Conservation (phyloP, 2,888 invertebrate species). For the Morpho achilles region DNA sequence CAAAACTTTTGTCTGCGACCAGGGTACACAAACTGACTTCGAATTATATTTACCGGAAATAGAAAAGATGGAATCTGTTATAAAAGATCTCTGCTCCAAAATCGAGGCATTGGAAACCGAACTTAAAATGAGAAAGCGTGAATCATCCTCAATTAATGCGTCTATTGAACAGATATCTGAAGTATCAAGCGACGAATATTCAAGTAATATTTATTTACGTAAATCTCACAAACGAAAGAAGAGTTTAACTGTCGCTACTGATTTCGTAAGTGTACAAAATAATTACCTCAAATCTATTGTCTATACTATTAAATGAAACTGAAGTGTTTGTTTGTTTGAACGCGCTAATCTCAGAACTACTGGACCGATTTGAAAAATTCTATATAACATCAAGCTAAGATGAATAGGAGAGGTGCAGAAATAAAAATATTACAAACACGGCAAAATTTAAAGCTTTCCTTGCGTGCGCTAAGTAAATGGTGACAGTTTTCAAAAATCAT, state of each 20-base stretch:
- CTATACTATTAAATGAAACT: no score
- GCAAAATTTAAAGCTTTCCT: no score
- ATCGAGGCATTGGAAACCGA: slow-evolving; percentile 37
- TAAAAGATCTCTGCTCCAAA: slow-evolving; percentile 34
- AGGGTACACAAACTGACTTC: slow-evolving; percentile 41
- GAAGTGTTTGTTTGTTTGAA: no score
- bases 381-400: no score
- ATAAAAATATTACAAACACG: no score
- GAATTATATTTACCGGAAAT: slow-evolving; percentile 34
- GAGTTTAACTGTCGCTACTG: slow-evolving; percentile 13
- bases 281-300: no score
- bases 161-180: slow-evolving; percentile 18
- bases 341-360: no score
- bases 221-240: slow-evolving; percentile 24
- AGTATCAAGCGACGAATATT: slow-evolving; percentile 20
- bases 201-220: not conserved
- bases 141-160: slow-evolving; percentile 11
- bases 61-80: slow-evolving; percentile 38
- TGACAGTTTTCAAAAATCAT: no score
- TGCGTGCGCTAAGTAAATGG: no score
- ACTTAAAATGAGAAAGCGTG: slow-evolving; percentile 28
- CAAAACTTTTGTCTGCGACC: slow-evolving; percentile 30
- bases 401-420: no score
- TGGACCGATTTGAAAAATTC: no score
- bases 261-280: slow-evolving; percentile 14